phyloP scores from a whole-genome alignment of 2,797 vertebrate species.

The Semotilus atromaculatus region DNA sequence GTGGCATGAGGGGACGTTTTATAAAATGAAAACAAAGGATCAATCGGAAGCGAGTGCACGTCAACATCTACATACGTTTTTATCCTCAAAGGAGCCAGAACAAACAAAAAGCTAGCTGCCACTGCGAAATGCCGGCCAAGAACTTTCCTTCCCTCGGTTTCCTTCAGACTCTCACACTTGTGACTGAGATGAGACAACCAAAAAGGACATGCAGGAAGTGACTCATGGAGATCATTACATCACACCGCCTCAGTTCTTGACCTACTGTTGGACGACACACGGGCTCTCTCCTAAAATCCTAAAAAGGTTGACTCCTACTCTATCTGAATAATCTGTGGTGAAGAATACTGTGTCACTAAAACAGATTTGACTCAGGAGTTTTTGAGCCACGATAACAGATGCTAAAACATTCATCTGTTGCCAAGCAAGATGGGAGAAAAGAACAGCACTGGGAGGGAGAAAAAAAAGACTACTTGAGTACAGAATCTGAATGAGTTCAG shows the following conservation, averaged over 20 bases:
- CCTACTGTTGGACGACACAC: constrained; percentile 4
- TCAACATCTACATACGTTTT: constrained; percentile 32
- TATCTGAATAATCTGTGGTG: constrained; percentile 9
- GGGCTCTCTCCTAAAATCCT: background rate
- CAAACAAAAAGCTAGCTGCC: background rate
- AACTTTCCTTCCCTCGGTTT: constrained; percentile 8
- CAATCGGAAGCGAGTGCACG: constrained; percentile 26
- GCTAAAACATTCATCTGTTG: constrained; percentile 6
- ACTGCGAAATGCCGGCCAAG: constrained; percentile 37
- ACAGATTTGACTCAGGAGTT: constrained; percentile 23
- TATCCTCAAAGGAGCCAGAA: constrained; percentile 7
- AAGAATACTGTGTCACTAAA: constrained; percentile 28
- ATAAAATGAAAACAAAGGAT: constrained; percentile 5
- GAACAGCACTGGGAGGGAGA: constrained; percentile 13
- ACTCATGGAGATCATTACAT: constrained; percentile 46
- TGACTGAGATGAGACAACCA: background rate
- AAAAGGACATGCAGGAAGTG: constrained; percentile 46
- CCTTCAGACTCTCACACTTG: constrained; percentile 2
- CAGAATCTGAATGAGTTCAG: constrained; percentile 34
- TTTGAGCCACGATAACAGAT: constrained; percentile 13
- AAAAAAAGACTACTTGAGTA: constrained; percentile 5
- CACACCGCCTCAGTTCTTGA: constrained; percentile 31
- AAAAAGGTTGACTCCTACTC: constrained; percentile 19
- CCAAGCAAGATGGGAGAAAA: constrained; percentile 19
- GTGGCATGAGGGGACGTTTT: background rate